These are phyloP conservation scores for Hyles lineata DNA, from an alignment of 2,888 invertebrate species.

Conservation along the genomic window DNA sequence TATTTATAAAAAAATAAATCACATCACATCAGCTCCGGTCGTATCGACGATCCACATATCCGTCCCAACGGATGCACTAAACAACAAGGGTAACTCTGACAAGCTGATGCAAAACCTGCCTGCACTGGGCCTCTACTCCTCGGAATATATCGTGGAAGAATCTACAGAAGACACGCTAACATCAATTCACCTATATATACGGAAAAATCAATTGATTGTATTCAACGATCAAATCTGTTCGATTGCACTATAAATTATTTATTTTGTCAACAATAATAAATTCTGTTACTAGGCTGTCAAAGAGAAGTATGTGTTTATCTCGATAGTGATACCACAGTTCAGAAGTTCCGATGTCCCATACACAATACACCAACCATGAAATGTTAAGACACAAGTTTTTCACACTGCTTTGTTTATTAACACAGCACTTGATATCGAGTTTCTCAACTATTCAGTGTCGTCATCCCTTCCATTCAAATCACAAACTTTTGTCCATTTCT, in stretches of 20 bases:
- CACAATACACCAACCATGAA: neutral
- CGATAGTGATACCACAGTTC: neutral
- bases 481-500: neutral
- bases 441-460: neutral
- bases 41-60: constrained; percentile 38
- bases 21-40: constrained; percentile 62
- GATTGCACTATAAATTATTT: constrained; percentile 41
- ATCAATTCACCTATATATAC: constrained; percentile 20
- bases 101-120: neutral
- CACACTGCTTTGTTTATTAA: neutral
- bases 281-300: constrained; percentile 17
- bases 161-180: constrained; percentile 65
- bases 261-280: constrained; percentile 21
- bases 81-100: constrained; percentile 30
- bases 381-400: neutral
- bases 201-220: constrained; percentile 35
- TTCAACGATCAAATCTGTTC: constrained; percentile 40
- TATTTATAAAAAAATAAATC: constrained; percentile 75
- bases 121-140: neutral
- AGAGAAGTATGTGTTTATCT: constrained; percentile 5
- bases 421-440: neutral
- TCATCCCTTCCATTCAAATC: neutral
- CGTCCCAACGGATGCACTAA: constrained; percentile 63
- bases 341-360: constrained; percentile 8
- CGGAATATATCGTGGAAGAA: constrained; percentile 36